phyloP scores from a whole-genome alignment of 2,797 vertebrate species.

The Holocentrus rufus region DNA sequence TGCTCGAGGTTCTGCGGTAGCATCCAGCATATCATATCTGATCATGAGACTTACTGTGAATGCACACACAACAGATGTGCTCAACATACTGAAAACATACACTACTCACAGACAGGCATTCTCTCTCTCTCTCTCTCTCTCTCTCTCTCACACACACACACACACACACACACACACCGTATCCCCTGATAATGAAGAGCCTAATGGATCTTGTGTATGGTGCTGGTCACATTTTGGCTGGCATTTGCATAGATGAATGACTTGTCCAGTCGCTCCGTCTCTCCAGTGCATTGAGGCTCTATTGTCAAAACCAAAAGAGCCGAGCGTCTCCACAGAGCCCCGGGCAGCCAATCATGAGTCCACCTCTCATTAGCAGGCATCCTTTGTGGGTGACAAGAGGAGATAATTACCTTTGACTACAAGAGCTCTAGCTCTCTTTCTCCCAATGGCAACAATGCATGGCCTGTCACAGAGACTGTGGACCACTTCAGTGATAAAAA shows the following conservation, averaged over 20 bases:
- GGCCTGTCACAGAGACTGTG: slow-evolving; percentile 26
- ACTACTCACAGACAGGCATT: slow-evolving; percentile 18
- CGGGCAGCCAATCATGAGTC: slow-evolving; percentile 86
- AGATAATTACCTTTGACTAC: slow-evolving; percentile 94
- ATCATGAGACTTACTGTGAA: not conserved
- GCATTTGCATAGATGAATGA: slow-evolving; percentile 96
- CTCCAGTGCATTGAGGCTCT: slow-evolving; percentile 88
- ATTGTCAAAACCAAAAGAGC: slow-evolving; percentile 93
- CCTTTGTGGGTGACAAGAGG: slow-evolving; percentile 89
- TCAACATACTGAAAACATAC: not conserved
- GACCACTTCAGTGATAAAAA: slow-evolving; percentile 44
- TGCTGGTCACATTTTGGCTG: slow-evolving; percentile 89
- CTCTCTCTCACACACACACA: slow-evolving; percentile 55
- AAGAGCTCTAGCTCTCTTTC: slow-evolving; percentile 88
- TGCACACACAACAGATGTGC: not conserved
- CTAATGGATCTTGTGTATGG: slow-evolving; percentile 88
- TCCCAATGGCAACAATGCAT: slow-evolving; percentile 37
- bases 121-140: slow-evolving; percentile 33
- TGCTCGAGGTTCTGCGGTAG: not conserved
- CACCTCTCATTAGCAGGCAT: slow-evolving; percentile 91
- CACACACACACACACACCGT: slow-evolving; percentile 58
- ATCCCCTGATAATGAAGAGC: slow-evolving; percentile 81
- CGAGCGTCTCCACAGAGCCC: slow-evolving; percentile 88
- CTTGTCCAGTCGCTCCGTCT: slow-evolving; percentile 88
- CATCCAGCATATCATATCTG: too few species aligned